Conservation (phyloP, 2,797 vertebrate species). For the Lithobates pipiens region DNA sequence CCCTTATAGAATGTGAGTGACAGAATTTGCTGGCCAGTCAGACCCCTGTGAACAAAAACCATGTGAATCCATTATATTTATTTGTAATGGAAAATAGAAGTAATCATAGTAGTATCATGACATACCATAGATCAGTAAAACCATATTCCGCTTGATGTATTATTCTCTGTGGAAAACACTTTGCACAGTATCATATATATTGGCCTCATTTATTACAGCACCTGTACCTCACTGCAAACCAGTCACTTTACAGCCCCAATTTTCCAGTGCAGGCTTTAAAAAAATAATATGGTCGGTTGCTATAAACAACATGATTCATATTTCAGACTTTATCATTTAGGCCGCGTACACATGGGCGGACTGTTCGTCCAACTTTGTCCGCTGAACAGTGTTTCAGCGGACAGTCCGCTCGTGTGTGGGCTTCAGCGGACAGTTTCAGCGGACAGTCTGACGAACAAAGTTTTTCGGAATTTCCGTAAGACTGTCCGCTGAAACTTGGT, state of each 20-base stretch:
- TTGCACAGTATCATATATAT: background rate
- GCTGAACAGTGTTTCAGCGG: no score
- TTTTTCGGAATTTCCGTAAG: no score
- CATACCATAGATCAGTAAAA: background rate
- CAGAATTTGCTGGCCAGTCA: slow-evolving; percentile 23
- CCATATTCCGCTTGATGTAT: background rate
- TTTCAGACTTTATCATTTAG: no score
- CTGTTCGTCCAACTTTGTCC: no score
- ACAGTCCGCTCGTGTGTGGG: no score
- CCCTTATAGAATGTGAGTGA: slow-evolving; percentile 15
- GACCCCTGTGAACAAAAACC: slow-evolving; percentile 23
- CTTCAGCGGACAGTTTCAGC: no score
- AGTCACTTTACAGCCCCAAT: background rate
- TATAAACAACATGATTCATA: no score
- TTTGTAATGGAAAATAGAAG: background rate
- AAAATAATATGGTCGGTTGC: no score
- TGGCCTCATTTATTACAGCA: background rate
- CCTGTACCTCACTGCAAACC: background rate
- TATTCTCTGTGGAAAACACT: background rate
- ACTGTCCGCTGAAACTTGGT: no score
- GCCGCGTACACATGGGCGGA: no score
- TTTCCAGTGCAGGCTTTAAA: no score
- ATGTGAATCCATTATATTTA: slow-evolving; percentile 11
- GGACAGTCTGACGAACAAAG: no score
- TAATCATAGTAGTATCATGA: background rate